Evolutionary conservation across 2,888 invertebrate genomes (phyloP).

Genomic region (Mechanitis messenoides): DNA sequence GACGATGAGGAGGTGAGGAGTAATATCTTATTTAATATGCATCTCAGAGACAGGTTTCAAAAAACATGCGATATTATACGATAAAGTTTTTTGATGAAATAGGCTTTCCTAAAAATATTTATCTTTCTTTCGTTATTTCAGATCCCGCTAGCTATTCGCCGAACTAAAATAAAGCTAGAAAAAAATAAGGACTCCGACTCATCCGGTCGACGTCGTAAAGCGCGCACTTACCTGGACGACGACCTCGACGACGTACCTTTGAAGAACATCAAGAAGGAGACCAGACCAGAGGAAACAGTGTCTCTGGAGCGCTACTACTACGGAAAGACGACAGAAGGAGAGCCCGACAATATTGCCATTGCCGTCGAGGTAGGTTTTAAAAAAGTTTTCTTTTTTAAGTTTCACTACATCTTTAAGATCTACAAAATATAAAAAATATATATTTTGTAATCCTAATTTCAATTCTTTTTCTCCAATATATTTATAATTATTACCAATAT

Average conservation of each 20-base stretch:
- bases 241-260: constrained; percentile 63
- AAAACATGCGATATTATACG: too few relatives aligned
- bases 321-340: constrained; percentile 66
- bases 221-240: constrained; percentile 51
- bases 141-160: constrained; percentile 60
- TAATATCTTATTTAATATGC: constrained; percentile 1
- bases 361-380: constrained; percentile 53
- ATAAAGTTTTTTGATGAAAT: too few relatives aligned
- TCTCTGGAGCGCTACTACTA: constrained; percentile 81
- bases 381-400: background rate
- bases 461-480: too few relatives aligned
- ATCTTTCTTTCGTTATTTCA: constrained; percentile 25
- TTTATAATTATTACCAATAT: too few relatives aligned
- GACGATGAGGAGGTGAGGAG: constrained; percentile 51
- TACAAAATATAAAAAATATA: too few relatives aligned
- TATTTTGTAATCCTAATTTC: too few relatives aligned
- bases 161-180: constrained; percentile 65
- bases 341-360: constrained; percentile 43
- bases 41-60: too few relatives aligned
- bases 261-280: constrained; percentile 63
- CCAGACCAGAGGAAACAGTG: constrained; percentile 64
- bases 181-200: constrained; percentile 34
- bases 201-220: constrained; percentile 45
- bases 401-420: too few relatives aligned
- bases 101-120: too few relatives aligned